phyloP scores from a whole-genome alignment of 2,113 vertebrate species.

The Phalacrocorax brasilianus region DNA sequence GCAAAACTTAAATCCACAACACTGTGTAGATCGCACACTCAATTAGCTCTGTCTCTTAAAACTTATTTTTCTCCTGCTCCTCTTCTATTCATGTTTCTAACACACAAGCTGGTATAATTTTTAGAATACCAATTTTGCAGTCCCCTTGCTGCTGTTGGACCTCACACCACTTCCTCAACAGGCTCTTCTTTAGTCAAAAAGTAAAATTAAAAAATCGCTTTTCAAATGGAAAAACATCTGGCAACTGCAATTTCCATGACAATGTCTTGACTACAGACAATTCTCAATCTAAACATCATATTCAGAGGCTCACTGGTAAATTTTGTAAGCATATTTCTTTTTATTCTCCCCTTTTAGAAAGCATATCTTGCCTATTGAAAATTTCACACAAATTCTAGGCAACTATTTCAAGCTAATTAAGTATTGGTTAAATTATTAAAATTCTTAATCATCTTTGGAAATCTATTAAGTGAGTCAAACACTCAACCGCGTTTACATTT shows the following conservation, averaged over 20 bases:
- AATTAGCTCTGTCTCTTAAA: conserved; percentile 35
- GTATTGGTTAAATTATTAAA: not conserved
- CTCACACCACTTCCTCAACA: conserved; percentile 2
- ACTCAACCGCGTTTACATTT: not conserved
- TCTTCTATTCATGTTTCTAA: conserved; percentile 36
- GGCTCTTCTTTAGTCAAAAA: conserved; percentile 15
- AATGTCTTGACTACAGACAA: not conserved
- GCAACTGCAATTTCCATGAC: conserved; percentile 3
- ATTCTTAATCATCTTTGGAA: not conserved
- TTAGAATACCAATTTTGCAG: not conserved
- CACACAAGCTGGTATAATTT: not conserved
- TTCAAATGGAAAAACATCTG: conserved; percentile 28
- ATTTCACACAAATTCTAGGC: not conserved
- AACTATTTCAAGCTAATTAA: not conserved
- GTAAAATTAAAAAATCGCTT: not conserved
- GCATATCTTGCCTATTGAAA: not conserved
- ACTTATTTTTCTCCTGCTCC: conserved; percentile 18
- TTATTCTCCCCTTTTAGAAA: not conserved
- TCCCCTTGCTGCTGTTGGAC: conserved; percentile 8
- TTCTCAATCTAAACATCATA: not conserved
- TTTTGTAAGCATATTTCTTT: not conserved
- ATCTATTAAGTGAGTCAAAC: not conserved
- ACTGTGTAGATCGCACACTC: not conserved
- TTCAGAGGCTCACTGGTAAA: not conserved
- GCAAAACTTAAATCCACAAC: conserved; percentile 35